Conservation (phyloP, 2,113 vertebrate genomes). For the Psophia crepitans region DNA sequence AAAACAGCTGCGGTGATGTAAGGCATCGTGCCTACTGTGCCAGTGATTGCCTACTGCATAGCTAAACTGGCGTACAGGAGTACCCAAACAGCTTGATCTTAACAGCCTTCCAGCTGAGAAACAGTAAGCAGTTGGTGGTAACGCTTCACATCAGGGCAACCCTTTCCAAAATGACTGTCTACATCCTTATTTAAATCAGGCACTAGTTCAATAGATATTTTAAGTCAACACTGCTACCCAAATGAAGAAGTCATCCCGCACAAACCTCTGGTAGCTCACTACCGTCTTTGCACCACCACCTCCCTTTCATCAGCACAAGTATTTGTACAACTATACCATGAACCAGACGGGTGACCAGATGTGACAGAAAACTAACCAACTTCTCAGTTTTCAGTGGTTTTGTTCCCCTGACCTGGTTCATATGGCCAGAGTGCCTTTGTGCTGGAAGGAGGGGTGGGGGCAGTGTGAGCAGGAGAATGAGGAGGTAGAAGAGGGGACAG, state of each 20-base stretch:
- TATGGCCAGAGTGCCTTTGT: background rate
- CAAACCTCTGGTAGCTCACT: background rate
- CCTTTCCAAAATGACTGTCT: background rate
- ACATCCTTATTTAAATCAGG: background rate
- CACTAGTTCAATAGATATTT: background rate
- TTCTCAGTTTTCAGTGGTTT: background rate
- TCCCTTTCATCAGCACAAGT: background rate
- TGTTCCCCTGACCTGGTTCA: background rate
- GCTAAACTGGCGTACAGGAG: background rate
- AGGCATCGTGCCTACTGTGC: background rate
- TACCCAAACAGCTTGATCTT: background rate
- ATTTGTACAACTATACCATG: rapidly evolving
- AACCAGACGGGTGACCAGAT: rapidly evolving
- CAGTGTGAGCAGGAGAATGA: background rate
- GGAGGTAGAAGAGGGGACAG: background rate
- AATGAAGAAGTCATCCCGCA: background rate
- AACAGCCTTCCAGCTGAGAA: background rate
- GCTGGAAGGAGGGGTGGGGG: too few species aligned
- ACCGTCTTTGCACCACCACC: background rate
- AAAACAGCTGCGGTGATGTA: background rate
- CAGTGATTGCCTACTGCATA: background rate
- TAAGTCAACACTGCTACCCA: background rate
- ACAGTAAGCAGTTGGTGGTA: background rate
- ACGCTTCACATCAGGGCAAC: background rate
- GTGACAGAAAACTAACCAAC: background rate